phyloP scores from a whole-genome alignment of 2,797 vertebrate genomes.

The Podarcis siculus region DNA sequence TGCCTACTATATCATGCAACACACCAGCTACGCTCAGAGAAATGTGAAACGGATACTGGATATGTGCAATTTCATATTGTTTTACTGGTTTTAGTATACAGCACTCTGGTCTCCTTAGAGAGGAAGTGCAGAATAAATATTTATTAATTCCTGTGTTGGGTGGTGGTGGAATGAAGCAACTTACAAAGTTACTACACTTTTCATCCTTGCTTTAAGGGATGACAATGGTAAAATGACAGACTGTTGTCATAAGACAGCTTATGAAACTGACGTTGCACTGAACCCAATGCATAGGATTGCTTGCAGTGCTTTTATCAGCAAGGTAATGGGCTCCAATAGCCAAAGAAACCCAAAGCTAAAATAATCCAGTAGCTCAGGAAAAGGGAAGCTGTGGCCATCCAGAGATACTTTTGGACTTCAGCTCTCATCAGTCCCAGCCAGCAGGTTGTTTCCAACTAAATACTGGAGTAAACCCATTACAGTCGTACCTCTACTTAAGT shows the following conservation, averaged over 20 bases:
- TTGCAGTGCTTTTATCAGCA: neutral
- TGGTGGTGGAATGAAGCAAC: neutral
- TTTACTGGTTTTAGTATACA: too few relatives aligned
- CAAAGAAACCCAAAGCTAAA: neutral
- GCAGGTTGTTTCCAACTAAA: too few relatives aligned
- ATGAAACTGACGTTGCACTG: neutral
- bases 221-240: neutral
- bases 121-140: too few relatives aligned
- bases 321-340: neutral
- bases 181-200: neutral
- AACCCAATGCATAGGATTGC: neutral
- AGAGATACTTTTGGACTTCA: too few relatives aligned
- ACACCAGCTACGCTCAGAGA: neutral
- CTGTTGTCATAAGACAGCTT: neutral
- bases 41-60: neutral
- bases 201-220: neutral
- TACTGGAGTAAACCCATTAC: too few relatives aligned
- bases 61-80: too few relatives aligned
- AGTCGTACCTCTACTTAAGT: too few relatives aligned
- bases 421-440: too few relatives aligned
- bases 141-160: neutral
- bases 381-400: too few relatives aligned
- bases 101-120: too few relatives aligned
- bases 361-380: neutral
- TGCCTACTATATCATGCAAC: neutral